These are phyloP conservation scores for Papilio gigon DNA, from an alignment of 2,888 invertebrate species.

Conservation along the genomic window DNA sequence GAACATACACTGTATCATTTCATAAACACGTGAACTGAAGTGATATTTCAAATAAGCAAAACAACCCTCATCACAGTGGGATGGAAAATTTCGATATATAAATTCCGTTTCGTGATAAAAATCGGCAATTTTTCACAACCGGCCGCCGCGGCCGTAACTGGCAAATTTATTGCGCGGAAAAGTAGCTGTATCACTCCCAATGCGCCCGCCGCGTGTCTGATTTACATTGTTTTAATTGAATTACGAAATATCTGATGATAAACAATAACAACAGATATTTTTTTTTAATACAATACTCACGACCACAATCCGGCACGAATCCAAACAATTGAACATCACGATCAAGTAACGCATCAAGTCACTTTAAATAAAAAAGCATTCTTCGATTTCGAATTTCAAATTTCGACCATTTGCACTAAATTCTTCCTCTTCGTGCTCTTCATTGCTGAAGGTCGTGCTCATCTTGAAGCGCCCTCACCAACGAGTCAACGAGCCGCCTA, in stretches of 20 bases:
- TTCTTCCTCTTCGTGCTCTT: too few relatives aligned
- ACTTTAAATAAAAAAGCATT: too few relatives aligned
- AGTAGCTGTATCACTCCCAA: constrained; percentile 26
- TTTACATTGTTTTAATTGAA: constrained; percentile 28
- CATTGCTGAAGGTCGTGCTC: too few relatives aligned
- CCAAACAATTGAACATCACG: too few relatives aligned
- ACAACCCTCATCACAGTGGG: constrained; percentile 28
- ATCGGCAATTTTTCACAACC: constrained; percentile 35
- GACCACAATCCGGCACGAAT: too few relatives aligned
- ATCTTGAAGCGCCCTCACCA: too few relatives aligned
- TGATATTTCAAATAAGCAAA: constrained; percentile 28
- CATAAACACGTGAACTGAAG: neutral
- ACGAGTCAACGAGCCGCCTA: too few relatives aligned
- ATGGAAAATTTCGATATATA: constrained; percentile 37
- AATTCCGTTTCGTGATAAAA: constrained; percentile 31
- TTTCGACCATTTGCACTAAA: too few relatives aligned
- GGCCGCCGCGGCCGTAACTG: constrained; percentile 27
- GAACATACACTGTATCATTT: neutral
- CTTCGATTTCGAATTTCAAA: too few relatives aligned
- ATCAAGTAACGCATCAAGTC: too few relatives aligned
- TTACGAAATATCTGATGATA: neutral
- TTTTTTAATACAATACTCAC: neutral
- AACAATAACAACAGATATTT: neutral
- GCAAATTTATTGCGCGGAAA: constrained; percentile 36
- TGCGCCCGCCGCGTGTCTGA: neutral